phyloP scores from a whole-genome alignment of 2,113 vertebrate species.

The Setophaga kirtlandii region DNA sequence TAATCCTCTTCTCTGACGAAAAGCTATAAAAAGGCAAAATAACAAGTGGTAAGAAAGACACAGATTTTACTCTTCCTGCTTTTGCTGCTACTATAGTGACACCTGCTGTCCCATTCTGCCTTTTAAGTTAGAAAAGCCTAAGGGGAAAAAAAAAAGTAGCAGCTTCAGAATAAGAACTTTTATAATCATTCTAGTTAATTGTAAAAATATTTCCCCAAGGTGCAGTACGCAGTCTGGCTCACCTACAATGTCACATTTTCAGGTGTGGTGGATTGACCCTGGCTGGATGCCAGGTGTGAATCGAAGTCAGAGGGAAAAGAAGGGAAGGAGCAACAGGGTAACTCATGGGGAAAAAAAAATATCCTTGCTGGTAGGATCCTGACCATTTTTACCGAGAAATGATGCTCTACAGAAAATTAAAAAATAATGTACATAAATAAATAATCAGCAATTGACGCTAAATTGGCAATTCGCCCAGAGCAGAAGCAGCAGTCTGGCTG shows the following conservation, averaged over 20 bases:
- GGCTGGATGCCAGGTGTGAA: too few relatives aligned
- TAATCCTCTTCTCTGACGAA: neutral
- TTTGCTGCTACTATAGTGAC: conserved; percentile 6
- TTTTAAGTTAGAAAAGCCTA: neutral
- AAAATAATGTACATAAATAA: neutral
- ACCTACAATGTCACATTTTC: neutral
- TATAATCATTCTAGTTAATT: neutral
- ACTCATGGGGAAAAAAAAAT: rapidly evolving
- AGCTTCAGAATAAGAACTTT: neutral
- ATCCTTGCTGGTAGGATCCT: neutral
- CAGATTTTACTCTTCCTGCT: neutral
- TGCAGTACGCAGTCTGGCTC: neutral
- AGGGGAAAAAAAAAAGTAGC: neutral
- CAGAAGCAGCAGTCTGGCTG: neutral
- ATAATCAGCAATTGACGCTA: neutral
- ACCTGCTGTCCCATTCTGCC: neutral
- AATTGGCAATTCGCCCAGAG: neutral
- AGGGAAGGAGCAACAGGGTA: neutral
- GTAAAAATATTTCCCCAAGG: neutral
- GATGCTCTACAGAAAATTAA: neutral
- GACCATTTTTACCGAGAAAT: neutral
- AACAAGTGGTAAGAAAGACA: rapidly evolving
- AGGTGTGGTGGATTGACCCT: neutral
- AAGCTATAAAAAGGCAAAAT: neutral
- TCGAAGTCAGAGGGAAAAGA: neutral